phyloP scores from a whole-genome alignment of 1,140 invertebrate genomes.

The Druon quercuslanigerum region DNA sequence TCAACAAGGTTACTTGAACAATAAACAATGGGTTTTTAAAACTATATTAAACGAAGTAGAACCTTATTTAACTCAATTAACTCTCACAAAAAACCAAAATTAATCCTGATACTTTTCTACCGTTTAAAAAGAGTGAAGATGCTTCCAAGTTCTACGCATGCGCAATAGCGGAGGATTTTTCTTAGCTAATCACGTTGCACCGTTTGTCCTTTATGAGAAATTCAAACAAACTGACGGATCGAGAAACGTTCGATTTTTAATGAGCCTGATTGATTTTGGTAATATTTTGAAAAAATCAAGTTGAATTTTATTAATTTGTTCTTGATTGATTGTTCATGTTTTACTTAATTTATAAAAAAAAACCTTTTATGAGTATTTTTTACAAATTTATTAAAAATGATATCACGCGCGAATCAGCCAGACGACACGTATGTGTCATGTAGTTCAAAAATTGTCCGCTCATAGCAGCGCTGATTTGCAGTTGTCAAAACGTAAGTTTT shows the following conservation, averaged over 20 bases:
- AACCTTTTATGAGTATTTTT: neutral
- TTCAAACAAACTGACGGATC: constrained; percentile 3
- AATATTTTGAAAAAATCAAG: neutral
- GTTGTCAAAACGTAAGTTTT: constrained; percentile 61
- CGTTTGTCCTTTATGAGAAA: constrained; percentile 46
- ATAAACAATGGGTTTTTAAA: no score
- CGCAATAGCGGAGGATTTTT: neutral
- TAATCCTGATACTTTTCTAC: no score
- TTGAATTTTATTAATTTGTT: neutral
- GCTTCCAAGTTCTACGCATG: neutral
- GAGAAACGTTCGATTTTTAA: neutral
- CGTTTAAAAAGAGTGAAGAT: no score
- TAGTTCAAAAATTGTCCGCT: constrained; percentile 57
- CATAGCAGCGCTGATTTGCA: constrained; percentile 34
- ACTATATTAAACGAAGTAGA: no score
- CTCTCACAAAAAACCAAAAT: no score
- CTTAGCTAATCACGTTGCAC: constrained; percentile 56
- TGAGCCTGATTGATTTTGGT: neutral
- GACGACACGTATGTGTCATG: constrained; percentile 46
- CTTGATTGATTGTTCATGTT: neutral
- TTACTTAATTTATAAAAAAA: neutral
- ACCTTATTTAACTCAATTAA: no score
- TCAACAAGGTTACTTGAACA: no score
- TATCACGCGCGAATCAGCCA: constrained; percentile 4
- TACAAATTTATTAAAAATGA: neutral